Evolutionary conservation across 2,797 vertebrate species (phyloP), one percentile per base, ranked within the genome.

Genomic region (Myiotriccus ornatus): DNA sequence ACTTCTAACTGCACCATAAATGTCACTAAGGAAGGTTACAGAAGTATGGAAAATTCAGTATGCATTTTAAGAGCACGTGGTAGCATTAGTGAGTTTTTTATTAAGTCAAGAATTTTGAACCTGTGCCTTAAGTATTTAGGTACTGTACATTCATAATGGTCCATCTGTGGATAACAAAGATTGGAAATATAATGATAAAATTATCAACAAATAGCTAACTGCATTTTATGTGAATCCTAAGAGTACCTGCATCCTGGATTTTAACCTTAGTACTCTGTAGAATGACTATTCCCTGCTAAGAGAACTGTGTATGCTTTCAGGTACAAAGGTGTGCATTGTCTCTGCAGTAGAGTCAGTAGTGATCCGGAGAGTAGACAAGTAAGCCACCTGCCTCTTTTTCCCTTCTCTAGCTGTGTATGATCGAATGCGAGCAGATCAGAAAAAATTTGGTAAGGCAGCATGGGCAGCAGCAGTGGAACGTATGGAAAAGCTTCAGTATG

Each of bases 401-500:
- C 76, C 59, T 77, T 95, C 59, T 85, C 28, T 95, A 99, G 99
- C 99, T 93, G 97, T 99, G 73, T 98, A 98, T 0, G 99, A 99
- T 97, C 98, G 99, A 78, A 99, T 99, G 99, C 97, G 99, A 76
- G 98, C 98, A 10, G 99, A 99, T 97, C 99, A 99, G 98, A 99
- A 98, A 97, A 99, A 99, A 97, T 99, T 99, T 78, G 99, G 99
- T 39, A 99, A 99, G 97, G 98, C 99, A 30, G 98, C 99, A 7
- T 99, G 99, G 99, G 97, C 98, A 7, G 98, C 98, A n/a, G 99
- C 99, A 1, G 98, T 99, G 67, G 98, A 99, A 47, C 99, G 99
- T 56, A 99, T 99, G 99, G 99, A 99, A 97, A 99, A 98, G 43
- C 98, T 99, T 93, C 99, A 99, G 95, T 99, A 99, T 94, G 98